phyloP scores from a whole-genome alignment of 2,888 invertebrate species.

The Galerucella nymphaeae region DNA sequence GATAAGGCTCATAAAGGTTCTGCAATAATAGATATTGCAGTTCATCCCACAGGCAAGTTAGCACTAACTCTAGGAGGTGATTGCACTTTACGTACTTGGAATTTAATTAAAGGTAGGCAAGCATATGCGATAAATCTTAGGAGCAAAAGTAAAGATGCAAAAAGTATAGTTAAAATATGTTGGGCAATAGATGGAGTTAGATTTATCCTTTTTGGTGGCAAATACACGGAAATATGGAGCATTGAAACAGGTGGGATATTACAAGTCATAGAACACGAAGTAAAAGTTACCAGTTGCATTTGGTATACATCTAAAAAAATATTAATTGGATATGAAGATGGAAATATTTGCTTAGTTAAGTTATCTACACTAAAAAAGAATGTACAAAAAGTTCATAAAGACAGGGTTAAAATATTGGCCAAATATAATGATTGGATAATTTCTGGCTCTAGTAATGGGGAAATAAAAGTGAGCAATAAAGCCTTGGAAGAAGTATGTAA shows the following conservation, averaged over 20 bases:
- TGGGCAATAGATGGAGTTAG: constrained; percentile 84
- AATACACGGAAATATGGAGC: constrained; percentile 82
- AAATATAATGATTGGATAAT: constrained; percentile 71
- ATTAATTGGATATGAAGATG: constrained; percentile 80
- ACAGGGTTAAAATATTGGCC: constrained; percentile 76
- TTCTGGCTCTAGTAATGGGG: constrained; percentile 83
- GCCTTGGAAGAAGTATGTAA: constrained; percentile 69
- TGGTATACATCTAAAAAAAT: constrained; percentile 76
- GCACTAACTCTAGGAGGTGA: constrained; percentile 89
- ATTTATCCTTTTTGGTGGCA: constrained; percentile 81
- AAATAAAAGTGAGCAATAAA: constrained; percentile 78
- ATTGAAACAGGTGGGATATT: constrained; percentile 81
- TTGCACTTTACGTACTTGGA: constrained; percentile 90
- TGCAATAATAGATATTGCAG: constrained; percentile 78
- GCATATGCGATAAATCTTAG: constrained; percentile 91
- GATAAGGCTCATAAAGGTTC: constrained; percentile 84
- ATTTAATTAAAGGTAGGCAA: constrained; percentile 89
- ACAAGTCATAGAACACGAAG: constrained; percentile 74
- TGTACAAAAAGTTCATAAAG: constrained; percentile 70
- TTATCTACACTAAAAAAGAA: constrained; percentile 67
- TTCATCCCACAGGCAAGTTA: constrained; percentile 91
- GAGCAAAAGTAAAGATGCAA: constrained; percentile 70
- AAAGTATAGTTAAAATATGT: constrained; percentile 55
- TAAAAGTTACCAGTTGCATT: constrained; percentile 76
- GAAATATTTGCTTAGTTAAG: constrained; percentile 72